Conservation (phyloP, 2,888 invertebrate species). For the Acronicta psi region DNA sequence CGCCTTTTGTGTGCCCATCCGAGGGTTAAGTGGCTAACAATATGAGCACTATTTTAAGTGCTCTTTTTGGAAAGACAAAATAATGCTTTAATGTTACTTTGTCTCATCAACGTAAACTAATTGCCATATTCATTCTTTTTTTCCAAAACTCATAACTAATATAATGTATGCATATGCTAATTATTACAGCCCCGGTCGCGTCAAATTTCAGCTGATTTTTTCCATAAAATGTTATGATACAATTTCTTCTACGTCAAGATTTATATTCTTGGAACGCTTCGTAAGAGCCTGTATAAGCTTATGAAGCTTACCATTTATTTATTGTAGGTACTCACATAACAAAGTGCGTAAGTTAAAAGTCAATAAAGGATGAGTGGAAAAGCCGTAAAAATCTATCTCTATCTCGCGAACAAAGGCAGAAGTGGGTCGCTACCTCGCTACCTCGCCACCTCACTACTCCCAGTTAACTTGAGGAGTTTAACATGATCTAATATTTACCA, state of each 20-base stretch:
- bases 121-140: too few relatives aligned
- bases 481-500: constrained; percentile 54
- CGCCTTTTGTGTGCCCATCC: constrained; percentile 56
- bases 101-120: too few relatives aligned
- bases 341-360: constrained; percentile 45
- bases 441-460: constrained; percentile 40
- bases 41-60: constrained; percentile 43
- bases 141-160: too few relatives aligned
- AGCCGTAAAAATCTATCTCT: constrained; percentile 53
- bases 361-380: constrained; percentile 50
- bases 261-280: not conserved
- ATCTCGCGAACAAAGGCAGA: constrained; percentile 45
- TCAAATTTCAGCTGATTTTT: too few relatives aligned
- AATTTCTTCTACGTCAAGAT: not conserved
- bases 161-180: too few relatives aligned
- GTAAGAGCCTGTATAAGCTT: not conserved
- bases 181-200: too few relatives aligned
- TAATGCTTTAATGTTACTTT: too few relatives aligned
- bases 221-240: too few relatives aligned
- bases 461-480: constrained; percentile 50
- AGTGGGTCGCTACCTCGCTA: constrained; percentile 18
- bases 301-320: constrained; percentile 11
- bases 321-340: constrained; percentile 12
- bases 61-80: constrained; percentile 32
- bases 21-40: constrained; percentile 52